Base-by-base conservation (phyloP, 2,113 vertebrate species). In the Perognathus longimembris region DNA sequence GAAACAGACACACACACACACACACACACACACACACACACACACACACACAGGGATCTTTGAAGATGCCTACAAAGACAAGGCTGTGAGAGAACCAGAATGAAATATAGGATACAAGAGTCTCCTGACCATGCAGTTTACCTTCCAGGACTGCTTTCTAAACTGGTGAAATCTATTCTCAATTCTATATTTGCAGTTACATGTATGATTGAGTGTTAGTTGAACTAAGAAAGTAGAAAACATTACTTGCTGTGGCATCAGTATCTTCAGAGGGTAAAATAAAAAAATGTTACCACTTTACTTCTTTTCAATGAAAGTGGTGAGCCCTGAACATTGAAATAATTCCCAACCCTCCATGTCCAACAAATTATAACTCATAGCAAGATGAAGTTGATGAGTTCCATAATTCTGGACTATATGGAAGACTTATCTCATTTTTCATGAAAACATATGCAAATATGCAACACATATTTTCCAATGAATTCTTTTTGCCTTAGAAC, bases 241-340 rank as follows among this genome's bases (percentile, higher is more conserved):
- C 11, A 30, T 67, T 66, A 32, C 18, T 69, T 79, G 50, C 71
- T 73, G 21, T 69, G 1, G 67, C 32, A 85, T 15, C 63, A 91
- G 12, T 69, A 38, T 75, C 30, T 89, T 82, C 59, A 28, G 74
- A 74, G 38, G 79, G 75, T 82, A 71, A 85, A 89, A 20, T 85
- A 77, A 77, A 73, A 66, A 28, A 64, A 24, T 40, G 1, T 73
- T 89, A 38, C 15, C 10, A 91, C 26, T 78, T 66, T 50, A 79
- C 61, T 89, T 66, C 78, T 32, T 80, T 36, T 45, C 85, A n/a
- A 77, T 50, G 2, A 71, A 34, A 61, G 14, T n/a, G 59, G 32
- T 61, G 3, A 15, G 24, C 0, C 28, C 3, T 90, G 66, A 9
- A 66, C 90, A n/a, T 30, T 71, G 32, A 63, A 94, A 84, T 1